Evolutionary conservation across 2,888 invertebrate species (phyloP), one percentile per base, ranked within the genome.

Genomic region (Bombylius major): DNA sequence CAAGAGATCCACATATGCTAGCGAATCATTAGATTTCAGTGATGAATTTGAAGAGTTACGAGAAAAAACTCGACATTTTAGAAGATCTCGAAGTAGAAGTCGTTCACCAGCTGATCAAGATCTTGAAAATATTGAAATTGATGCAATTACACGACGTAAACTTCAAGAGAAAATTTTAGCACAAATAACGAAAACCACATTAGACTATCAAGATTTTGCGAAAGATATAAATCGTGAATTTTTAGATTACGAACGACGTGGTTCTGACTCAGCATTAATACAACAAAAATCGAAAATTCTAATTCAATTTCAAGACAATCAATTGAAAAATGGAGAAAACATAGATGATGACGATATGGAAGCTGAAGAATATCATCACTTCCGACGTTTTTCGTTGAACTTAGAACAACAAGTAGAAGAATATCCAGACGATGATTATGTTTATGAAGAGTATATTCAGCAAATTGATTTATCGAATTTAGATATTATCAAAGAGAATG

Each of bases 331-430:
- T 46, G 55, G 61, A 4, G 56, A 55, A 46, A 56, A 52, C 0
- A 64, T 69, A 1, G 54, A 50, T 12, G 33, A 11, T 9, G 51
- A 51, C 9, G 56, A 62, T 11, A 45, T 73, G n/a, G 73, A 73
- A 8, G 69, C 68, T 0, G 73, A 73, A 34, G 72, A 73, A 36
- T 74, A 73, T 60, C 73, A 73, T 62, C 73, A 73, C 54, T 70
- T 65, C 55, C 60, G 74, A 1, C 65, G 73, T 45, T 73, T 65
- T 49, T 73, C 72, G 0, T 57, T 73, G 32, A 65, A 67, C 6
- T 72, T 71, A 59, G 72, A 71, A 52, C 62, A 64, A 33, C 69
- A 66, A 0, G 60, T 66, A 1, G 72, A 73, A 54, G 67, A 71
- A 55, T 73, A 73, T 62, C 73, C 71, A 0, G 63, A 55, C 31